A percentile compares a stretch with the other conserved stretches of the same genome.
phyloP scores from a whole-genome alignment of 2,888 invertebrate species.

The Diploptera punctata region DNA sequence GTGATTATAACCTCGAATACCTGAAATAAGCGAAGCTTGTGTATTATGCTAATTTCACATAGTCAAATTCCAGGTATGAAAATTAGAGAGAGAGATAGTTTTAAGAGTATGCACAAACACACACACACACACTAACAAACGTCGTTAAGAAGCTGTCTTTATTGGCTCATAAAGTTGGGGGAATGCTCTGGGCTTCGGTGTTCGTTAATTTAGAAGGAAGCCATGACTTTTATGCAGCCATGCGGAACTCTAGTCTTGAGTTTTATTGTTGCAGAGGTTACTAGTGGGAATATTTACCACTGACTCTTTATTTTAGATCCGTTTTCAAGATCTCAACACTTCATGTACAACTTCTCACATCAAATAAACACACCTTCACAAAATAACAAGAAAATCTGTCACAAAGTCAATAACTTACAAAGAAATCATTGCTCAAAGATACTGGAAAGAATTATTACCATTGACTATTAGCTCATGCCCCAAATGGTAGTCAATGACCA shows the following conservation, averaged over 20 bases:
- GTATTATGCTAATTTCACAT: slow-evolving; percentile 1
- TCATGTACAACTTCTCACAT: too few species aligned
- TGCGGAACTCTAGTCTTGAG: slow-evolving; percentile 8
- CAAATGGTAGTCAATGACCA: too few species aligned
- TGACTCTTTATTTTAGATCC: too few species aligned
- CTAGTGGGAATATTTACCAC: background rate
- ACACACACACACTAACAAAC: background rate
- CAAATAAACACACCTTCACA: too few species aligned
- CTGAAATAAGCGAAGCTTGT: background rate
- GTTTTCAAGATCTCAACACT: too few species aligned
- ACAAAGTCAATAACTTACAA: too few species aligned
- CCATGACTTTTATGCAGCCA: slow-evolving; percentile 19
- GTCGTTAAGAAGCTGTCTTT: slow-evolving; percentile 22
- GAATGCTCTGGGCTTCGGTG: slow-evolving; percentile 1
- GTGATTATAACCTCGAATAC: too few species aligned
- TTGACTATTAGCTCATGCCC: too few species aligned
- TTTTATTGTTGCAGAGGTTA: background rate
- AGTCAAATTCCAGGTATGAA: slow-evolving; percentile 19
- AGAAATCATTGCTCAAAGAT: too few species aligned
- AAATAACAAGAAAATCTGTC: too few species aligned
- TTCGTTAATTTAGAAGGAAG: slow-evolving; percentile 21
- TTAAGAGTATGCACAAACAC: background rate
- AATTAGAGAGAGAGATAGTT: slow-evolving; percentile 4
- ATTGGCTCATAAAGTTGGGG: slow-evolving; percentile 18
- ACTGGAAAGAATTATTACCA: too few species aligned